A percentile compares a stretch with the other conserved stretches of the same genome.
Evolutionary conservation across 1,140 invertebrate genomes (phyloP).

Genomic region (Aphelenchoides besseyi): DNA sequence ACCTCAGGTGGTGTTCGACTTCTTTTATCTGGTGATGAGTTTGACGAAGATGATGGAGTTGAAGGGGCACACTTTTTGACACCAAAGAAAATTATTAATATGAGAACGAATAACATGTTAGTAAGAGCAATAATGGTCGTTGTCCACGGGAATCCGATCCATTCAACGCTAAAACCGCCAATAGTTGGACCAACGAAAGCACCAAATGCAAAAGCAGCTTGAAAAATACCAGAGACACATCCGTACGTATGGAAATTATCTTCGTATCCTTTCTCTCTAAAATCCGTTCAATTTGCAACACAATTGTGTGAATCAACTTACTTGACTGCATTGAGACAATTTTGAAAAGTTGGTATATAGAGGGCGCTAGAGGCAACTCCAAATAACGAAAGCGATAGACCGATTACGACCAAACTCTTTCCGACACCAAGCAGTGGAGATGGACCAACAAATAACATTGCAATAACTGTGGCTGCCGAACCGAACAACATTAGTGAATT

Average conservation of each 20-base stretch:
- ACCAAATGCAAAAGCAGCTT: conserved; percentile 59
- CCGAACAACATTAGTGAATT: conserved; percentile 56
- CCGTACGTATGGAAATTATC: conserved; percentile 62
- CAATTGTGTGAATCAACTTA: too few species aligned
- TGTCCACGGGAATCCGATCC: conserved; percentile 57
- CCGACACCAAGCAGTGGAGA: conserved; percentile 53
- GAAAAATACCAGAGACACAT: conserved; percentile 61
- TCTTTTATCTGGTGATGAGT: background rate
- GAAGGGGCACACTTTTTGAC: background rate
- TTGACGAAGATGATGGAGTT: background rate
- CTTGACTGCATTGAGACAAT: conserved; percentile 61
- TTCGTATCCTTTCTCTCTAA: conserved; percentile 52
- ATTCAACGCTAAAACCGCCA: conserved; percentile 53
- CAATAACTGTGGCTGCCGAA: conserved; percentile 52
- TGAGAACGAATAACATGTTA: conserved; percentile 53
- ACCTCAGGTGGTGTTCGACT: background rate
- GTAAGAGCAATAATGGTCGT: conserved; percentile 58
- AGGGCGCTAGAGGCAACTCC: conserved; percentile 60
- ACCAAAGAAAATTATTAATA: background rate
- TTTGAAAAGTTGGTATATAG: conserved; percentile 62
- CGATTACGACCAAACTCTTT: conserved; percentile 59
- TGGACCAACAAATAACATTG: conserved; percentile 61
- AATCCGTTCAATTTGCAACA: too few species aligned
- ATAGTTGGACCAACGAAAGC: conserved; percentile 58
- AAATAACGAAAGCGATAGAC: conserved; percentile 53